phyloP scores from a whole-genome alignment of 2,888 invertebrate genomes.

The Volucella bombylans region DNA sequence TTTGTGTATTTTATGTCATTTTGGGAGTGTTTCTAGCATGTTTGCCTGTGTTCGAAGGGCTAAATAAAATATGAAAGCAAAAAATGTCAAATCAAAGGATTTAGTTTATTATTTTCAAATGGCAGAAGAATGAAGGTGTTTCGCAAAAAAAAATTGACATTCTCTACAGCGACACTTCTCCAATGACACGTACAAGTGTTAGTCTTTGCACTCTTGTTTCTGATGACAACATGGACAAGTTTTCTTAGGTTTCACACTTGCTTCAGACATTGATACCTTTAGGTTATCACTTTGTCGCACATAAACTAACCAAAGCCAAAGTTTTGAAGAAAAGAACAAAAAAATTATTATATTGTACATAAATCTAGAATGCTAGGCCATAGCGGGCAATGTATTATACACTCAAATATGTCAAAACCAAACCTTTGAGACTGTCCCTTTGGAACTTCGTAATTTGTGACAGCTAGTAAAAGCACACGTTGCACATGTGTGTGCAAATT shows the following conservation, averaged over 20 bases:
- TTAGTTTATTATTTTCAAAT: slow-evolving; percentile 67
- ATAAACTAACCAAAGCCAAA: slow-evolving; percentile 62
- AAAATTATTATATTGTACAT: background rate
- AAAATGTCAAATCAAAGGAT: slow-evolving; percentile 65
- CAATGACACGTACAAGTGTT: slow-evolving; percentile 55
- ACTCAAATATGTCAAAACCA: slow-evolving; percentile 59
- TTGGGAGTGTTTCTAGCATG: slow-evolving; percentile 50
- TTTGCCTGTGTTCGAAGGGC: slow-evolving; percentile 57
- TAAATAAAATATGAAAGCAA: slow-evolving; percentile 61
- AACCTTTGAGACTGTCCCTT: slow-evolving; percentile 38
- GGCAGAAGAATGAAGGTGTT: slow-evolving; percentile 27
- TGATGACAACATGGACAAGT: slow-evolving; percentile 27
- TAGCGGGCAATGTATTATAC: slow-evolving; percentile 47
- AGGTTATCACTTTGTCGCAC: slow-evolving; percentile 48
- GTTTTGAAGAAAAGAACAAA: slow-evolving; percentile 33
- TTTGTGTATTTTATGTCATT: slow-evolving; percentile 40
- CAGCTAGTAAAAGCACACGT: slow-evolving; percentile 7
- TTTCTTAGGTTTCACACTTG: slow-evolving; percentile 30
- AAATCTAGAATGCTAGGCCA: slow-evolving; percentile 38
- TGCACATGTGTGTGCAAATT: too few relatives aligned
- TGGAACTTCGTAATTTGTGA: slow-evolving; percentile 56
- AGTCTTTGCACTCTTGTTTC: slow-evolving; percentile 60
- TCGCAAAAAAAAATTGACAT: slow-evolving; percentile 26
- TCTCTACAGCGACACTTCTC: slow-evolving; percentile 28
- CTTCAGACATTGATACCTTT: slow-evolving; percentile 46